Percentiles rank a stretch among this genome's conserved stretches.
Conservation (phyloP, 1,140 invertebrate species). For the Notospermus geniculatus region DNA sequence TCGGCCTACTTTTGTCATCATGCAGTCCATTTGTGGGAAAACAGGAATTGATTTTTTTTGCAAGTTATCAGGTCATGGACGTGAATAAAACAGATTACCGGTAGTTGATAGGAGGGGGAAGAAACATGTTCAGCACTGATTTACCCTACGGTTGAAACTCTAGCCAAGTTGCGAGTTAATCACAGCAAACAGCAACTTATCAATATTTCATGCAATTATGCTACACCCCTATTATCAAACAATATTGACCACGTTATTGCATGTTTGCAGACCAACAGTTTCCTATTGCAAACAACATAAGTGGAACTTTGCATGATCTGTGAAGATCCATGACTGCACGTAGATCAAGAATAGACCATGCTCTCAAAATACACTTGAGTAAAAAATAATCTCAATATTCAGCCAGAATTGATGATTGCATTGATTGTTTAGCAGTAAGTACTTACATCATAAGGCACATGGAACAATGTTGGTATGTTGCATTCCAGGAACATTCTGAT, state of each 20-base stretch:
- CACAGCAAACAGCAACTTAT: constrained; percentile 68
- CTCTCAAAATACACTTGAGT: too few relatives aligned
- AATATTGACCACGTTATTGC: constrained; percentile 1
- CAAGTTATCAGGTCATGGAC: too few relatives aligned
- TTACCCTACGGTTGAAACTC: constrained; percentile 64
- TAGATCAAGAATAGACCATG: too few relatives aligned
- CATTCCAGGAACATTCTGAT: constrained; percentile 91
- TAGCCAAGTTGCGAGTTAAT: too few relatives aligned
- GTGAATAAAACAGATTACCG: too few relatives aligned
- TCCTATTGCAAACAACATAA: neutral
- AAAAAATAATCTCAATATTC: too few relatives aligned
- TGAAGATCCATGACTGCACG: too few relatives aligned
- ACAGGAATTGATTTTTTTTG: too few relatives aligned
- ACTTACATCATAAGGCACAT: constrained; percentile 87
- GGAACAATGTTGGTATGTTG: constrained; percentile 84
- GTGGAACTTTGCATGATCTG: neutral
- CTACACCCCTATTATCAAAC: neutral
- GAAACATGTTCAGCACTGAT: too few relatives aligned
- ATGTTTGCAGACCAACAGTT: neutral
- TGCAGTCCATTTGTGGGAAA: too few relatives aligned
- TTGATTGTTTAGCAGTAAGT: neutral
- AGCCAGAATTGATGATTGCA: neutral
- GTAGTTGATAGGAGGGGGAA: too few relatives aligned
- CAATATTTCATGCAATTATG: neutral
- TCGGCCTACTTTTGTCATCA: too few relatives aligned